A percentile compares a stretch with the other conserved stretches of the same genome.
These are phyloP conservation scores for Mellivora capensis DNA, from an alignment of 2,113 vertebrate genomes.

Conservation along the genomic window DNA sequence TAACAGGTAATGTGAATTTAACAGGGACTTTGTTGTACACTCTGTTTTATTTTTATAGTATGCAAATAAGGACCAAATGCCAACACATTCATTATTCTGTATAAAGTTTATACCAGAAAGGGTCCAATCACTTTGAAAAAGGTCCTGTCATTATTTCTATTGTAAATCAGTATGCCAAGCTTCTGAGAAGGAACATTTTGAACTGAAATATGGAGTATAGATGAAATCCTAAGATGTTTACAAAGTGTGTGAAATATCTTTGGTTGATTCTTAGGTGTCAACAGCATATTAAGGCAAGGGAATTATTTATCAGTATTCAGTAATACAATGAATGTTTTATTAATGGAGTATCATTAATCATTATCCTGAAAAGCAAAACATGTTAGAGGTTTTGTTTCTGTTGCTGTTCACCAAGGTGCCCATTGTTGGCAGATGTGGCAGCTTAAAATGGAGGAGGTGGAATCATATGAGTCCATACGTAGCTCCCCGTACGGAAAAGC, in stretches of 20 bases:
- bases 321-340: neutral
- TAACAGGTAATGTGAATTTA: slow-evolving; percentile 54
- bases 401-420: neutral
- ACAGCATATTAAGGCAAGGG: neutral
- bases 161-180: slow-evolving; percentile 20
- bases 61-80: slow-evolving; percentile 71
- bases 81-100: slow-evolving; percentile 60
- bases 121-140: slow-evolving; percentile 65
- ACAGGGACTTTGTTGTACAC: slow-evolving; percentile 50
- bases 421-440: neutral
- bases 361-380: neutral
- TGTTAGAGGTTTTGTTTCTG: neutral
- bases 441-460: neutral
- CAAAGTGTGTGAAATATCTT: neutral
- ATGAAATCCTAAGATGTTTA: neutral
- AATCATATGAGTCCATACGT: neutral
- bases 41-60: slow-evolving; percentile 69
- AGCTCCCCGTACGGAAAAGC: neutral
- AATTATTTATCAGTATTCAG: neutral
- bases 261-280: neutral
- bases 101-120: slow-evolving; percentile 19
- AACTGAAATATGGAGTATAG: slow-evolving; percentile 15
- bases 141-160: slow-evolving; percentile 44
- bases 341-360: neutral
- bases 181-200: neutral